Conservation (phyloP, 2,888 invertebrate species). For the Drosophila rellima region DNA sequence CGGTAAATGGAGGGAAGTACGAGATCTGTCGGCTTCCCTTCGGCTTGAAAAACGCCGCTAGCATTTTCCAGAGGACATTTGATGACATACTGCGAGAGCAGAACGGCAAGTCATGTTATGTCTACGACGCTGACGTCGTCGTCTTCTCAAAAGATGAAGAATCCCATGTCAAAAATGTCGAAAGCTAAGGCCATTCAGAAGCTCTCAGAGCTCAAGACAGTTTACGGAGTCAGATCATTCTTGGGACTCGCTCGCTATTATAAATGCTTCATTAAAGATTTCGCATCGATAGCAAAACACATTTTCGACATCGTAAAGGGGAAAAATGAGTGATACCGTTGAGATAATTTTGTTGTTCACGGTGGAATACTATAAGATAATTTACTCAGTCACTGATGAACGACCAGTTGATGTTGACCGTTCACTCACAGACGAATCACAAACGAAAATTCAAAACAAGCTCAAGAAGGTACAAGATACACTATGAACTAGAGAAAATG, state of each 20-base stretch:
- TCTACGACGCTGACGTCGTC: slow-evolving; percentile 1
- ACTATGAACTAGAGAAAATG: neutral
- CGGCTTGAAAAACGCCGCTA: neutral
- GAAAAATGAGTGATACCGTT: too few species aligned
- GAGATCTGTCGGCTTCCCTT: neutral
- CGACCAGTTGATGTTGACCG: neutral
- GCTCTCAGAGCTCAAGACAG: too few species aligned
- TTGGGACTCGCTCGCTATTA: too few species aligned
- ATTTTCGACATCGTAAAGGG: too few species aligned
- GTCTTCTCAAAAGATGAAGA: slow-evolving; percentile 1
- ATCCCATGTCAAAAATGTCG: neutral
- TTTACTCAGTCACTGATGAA: neutral
- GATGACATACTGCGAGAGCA: slow-evolving; percentile 4
- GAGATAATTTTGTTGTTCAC: too few species aligned
- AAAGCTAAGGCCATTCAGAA: too few species aligned
- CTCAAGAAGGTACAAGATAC: neutral
- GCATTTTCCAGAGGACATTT: neutral
- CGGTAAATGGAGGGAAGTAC: neutral
- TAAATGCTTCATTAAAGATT: too few species aligned
- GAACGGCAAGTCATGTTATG: neutral
- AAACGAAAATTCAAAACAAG: neutral
- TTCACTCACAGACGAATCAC: too few species aligned
- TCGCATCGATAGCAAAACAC: too few species aligned
- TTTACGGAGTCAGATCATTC: too few species aligned
- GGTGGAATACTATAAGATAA: too few species aligned